Evolutionary conservation across 2,888 invertebrate species (phyloP).

Genomic region (Metellina segmentata): DNA sequence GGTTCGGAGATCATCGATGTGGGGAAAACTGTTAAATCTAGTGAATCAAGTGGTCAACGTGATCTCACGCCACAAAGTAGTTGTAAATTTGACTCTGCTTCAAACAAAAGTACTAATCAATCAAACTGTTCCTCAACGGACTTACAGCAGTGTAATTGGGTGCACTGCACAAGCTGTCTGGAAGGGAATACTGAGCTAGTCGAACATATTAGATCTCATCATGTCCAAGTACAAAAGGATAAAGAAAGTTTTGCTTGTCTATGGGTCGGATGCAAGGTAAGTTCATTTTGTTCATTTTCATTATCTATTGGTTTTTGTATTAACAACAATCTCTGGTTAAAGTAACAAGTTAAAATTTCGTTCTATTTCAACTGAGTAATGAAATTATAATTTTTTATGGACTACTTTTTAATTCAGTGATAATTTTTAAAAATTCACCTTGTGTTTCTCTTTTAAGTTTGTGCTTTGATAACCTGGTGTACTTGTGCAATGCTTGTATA

Average conservation of each 20-base stretch:
- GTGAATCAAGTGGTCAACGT: slow-evolving; percentile 15
- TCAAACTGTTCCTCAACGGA: slow-evolving; percentile 70
- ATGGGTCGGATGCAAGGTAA: slow-evolving; percentile 93
- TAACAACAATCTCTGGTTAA: not conserved
- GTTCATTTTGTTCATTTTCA: not conserved
- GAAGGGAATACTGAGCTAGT: slow-evolving; percentile 78
- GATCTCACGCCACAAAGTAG: slow-evolving; percentile 12
- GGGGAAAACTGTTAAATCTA: slow-evolving; percentile 18
- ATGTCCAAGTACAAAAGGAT: slow-evolving; percentile 84
- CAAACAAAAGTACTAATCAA: slow-evolving; percentile 49
- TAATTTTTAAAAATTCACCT: too few species aligned
- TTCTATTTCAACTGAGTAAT: not conserved
- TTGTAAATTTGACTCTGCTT: slow-evolving; percentile 34
- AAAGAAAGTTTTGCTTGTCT: slow-evolving; percentile 93
- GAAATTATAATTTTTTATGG: not conserved
- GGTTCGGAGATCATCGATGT: not conserved
- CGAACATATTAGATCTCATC: slow-evolving; percentile 79
- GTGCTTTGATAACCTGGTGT: too few species aligned
- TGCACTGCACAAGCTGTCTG: slow-evolving; percentile 79
- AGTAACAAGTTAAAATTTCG: not conserved
- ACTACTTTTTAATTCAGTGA: not conserved
- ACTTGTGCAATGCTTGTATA: too few species aligned
- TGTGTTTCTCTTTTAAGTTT: too few species aligned
- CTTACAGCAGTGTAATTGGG: slow-evolving; percentile 80
- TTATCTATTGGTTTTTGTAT: not conserved